Base-by-base conservation (phyloP, 30 jellyfish, hydroid and myxozoan genomes). In the Hydractinia echinata region DNA sequence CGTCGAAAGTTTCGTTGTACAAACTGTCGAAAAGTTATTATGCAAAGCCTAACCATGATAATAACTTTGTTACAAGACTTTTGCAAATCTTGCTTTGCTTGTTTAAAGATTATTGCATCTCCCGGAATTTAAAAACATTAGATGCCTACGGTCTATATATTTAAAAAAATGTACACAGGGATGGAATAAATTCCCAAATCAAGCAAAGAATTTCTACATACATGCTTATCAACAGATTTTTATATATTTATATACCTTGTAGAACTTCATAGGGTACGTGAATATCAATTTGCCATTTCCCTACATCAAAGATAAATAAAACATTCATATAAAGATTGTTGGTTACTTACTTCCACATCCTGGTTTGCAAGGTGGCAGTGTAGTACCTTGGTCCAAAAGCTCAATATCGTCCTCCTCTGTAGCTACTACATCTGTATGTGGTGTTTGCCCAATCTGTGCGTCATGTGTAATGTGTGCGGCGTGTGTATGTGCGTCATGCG, bases 381-480 rank as follows among this genome's bases (percentile, higher is more conserved):
- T 44, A 7, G 18, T 64, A 30, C 44, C 44, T 30, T 30, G 44
- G 44, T 30, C 44, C 44, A 30, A 30, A 30, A 30, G 44, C 44
- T 30, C 44, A 30, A 30, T 30, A 30, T 30, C 44, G 44, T 30
- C 44, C 44, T 30, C 44, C 2, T 64, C 74, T 0, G 74, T 6
- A 13, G 19, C 44, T 30, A 30, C 74, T 7, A 64, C 39, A 51
- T 64, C 51, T 64, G 74, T 6, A 13, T 64, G 74, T 64, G 74
- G 74, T 64, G 74, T 64, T 64, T 30, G 44, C 44, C 44, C 74
- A 13, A 64, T 64, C 51, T 64, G 74, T 64, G 74, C 74, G 18
- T 64, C 51, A n/a, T 44, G 74, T 1, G 74, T 64, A n/a, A 51
- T 64, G 74, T 64, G 74, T 64, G 39, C 39, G 74, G 19, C 51